A percentile compares a stretch with the other conserved stretches of the same genome.
Conservation (phyloP, 1,140 invertebrate genomes). For the Liolophura sinensis region DNA sequence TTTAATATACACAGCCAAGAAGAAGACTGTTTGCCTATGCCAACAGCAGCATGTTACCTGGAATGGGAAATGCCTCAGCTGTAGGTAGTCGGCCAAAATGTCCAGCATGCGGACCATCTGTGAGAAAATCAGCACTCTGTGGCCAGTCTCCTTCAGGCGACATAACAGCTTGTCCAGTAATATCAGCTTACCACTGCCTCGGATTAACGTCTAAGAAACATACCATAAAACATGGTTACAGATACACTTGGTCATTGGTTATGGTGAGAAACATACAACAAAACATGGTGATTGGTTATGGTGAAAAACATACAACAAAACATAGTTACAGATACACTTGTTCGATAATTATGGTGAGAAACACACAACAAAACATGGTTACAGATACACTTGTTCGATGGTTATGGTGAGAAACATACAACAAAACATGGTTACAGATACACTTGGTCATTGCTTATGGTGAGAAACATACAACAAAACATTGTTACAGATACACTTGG, state of each 20-base stretch:
- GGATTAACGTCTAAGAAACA: constrained; percentile 43
- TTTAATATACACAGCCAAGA: not conserved
- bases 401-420: too few relatives aligned
- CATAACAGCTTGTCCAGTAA: constrained; percentile 84
- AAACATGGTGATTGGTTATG: too few relatives aligned
- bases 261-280: too few relatives aligned
- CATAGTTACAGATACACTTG: not conserved
- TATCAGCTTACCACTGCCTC: constrained; percentile 78
- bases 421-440: not conserved
- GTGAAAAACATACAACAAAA: not conserved
- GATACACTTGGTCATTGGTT: not conserved
- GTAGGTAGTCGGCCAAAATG: constrained; percentile 78
- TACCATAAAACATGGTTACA: not conserved
- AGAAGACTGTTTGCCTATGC: not conserved
- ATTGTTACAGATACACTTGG: too few relatives aligned
- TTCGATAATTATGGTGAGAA: not conserved
- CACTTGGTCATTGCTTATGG: too few relatives aligned
- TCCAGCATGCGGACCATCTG: constrained; percentile 99
- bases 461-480: too few relatives aligned
- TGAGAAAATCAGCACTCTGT: constrained; percentile 94
- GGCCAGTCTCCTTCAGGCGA: constrained; percentile 83
- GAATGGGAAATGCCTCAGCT: constrained; percentile 45
- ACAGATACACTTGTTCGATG: not conserved
- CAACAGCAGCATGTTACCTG: constrained; percentile 60
- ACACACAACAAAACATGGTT: not conserved